phyloP scores from a whole-genome alignment of 2,797 vertebrate species.

The Ispidina lecontei region DNA sequence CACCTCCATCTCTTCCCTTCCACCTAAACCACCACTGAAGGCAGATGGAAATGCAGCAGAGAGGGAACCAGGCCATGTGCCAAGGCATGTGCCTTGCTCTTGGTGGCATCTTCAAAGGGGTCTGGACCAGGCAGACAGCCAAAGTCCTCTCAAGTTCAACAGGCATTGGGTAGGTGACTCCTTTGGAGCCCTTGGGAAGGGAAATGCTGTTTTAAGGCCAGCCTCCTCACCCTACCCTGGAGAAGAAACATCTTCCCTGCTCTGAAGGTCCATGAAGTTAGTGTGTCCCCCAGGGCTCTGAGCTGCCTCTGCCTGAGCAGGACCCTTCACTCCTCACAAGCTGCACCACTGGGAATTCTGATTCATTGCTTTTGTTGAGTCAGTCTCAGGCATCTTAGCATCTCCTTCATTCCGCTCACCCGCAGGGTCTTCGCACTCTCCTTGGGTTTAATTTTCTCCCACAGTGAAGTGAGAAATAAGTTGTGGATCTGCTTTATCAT shows the following conservation, averaged over 20 bases:
- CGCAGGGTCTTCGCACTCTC: neutral
- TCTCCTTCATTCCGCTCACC: neutral
- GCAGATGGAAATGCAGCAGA: accelerated
- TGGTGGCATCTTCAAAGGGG: accelerated
- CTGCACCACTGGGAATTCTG: neutral
- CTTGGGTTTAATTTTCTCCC: neutral
- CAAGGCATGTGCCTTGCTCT: neutral
- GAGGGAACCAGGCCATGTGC: accelerated
- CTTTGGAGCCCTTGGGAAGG: neutral
- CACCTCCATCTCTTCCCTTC: neutral
- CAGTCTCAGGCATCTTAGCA: neutral
- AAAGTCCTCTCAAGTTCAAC: neutral
- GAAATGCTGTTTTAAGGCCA: neutral
- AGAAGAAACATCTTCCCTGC: neutral
- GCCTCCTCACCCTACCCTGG: neutral
- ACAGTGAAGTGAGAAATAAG: neutral
- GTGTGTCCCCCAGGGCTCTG: neutral
- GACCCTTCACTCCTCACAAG: neutral
- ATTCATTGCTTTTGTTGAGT: neutral
- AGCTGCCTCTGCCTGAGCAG: neutral
- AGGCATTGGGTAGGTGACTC: neutral
- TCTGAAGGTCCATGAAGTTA: neutral
- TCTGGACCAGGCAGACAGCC: neutral
- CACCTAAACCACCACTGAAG: neutral
- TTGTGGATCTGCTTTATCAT: neutral